Evolutionary conservation across 2,113 vertebrate genomes (phyloP).

Genomic region (Perognathus longimembris): DNA sequence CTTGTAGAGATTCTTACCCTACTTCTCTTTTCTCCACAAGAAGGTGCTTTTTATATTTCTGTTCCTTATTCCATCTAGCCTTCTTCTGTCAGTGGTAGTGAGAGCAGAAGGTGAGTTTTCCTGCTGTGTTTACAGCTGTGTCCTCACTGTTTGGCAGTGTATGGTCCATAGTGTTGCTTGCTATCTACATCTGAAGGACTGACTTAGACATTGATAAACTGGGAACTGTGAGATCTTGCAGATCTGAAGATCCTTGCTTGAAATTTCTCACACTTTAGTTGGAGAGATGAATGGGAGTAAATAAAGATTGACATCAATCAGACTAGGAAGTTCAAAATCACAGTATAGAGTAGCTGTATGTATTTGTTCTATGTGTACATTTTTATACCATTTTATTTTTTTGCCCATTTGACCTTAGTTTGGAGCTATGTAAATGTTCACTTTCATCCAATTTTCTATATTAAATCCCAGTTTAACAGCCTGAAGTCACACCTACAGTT

Average conservation of each 20-base stretch:
- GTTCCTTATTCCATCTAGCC: background rate
- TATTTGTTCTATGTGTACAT: background rate
- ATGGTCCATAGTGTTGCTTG: too few species aligned
- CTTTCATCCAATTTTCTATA: background rate
- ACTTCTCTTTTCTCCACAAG: background rate
- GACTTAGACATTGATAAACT: background rate
- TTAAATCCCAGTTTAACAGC: constrained; percentile 21
- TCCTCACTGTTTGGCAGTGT: fast-evolving
- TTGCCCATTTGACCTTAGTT: background rate
- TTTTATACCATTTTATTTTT: constrained; percentile 7
- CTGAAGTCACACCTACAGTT: background rate
- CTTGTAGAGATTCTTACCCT: background rate
- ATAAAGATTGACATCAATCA: background rate
- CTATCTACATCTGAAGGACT: background rate
- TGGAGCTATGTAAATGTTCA: constrained; percentile 1
- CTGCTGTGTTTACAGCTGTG: background rate
- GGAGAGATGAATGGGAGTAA: background rate
- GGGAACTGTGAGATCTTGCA: background rate
- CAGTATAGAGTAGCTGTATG: background rate
- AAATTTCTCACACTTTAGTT: background rate
- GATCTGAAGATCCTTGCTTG: background rate
- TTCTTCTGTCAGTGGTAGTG: background rate
- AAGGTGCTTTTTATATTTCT: fast-evolving
- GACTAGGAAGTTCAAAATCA: background rate
- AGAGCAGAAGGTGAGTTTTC: background rate